Evolutionary conservation across 1,140 invertebrate species (phyloP).

Genomic region (Papilio helenus): DNA sequence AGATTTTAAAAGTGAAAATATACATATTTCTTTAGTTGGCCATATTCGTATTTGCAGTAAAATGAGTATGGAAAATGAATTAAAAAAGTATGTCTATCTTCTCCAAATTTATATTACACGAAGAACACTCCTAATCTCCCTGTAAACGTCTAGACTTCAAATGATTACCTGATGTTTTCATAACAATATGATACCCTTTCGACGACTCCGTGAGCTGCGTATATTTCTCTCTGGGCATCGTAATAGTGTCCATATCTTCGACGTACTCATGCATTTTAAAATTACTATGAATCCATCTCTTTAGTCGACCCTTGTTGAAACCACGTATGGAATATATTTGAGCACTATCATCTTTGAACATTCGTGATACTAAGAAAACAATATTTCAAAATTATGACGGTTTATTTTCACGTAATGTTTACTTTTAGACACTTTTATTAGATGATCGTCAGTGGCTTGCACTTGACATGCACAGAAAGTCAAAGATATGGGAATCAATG

Average conservation of each 20-base stretch:
- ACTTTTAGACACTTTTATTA: too few species aligned
- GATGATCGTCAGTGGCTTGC: too few species aligned
- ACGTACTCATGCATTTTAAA: conserved; percentile 42
- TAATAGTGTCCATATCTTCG: conserved; percentile 44
- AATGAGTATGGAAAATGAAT: background rate
- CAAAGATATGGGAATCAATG: too few species aligned
- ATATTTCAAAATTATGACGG: background rate
- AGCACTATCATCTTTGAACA: conserved; percentile 41
- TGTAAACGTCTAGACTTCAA: background rate
- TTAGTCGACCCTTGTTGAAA: conserved; percentile 44
- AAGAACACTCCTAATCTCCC: too few species aligned
- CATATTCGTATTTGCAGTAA: too few species aligned
- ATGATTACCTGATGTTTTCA: conserved; percentile 44
- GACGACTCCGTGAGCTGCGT: conserved; percentile 22
- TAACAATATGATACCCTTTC: conserved; percentile 34
- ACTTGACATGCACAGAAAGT: too few species aligned
- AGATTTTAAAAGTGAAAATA: background rate
- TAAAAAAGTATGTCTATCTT: background rate
- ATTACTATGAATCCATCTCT: conserved; percentile 45
- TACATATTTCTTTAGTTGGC: too few species aligned
- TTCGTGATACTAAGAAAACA: conserved; percentile 38
- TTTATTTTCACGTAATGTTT: too few species aligned
- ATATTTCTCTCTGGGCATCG: conserved; percentile 44
- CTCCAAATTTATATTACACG: background rate
- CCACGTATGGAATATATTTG: conserved; percentile 42